Evolutionary conservation across 2,888 invertebrate genomes (phyloP), one percentile per base, ranked within the genome.

Genomic region (Rhingia rostrata): DNA sequence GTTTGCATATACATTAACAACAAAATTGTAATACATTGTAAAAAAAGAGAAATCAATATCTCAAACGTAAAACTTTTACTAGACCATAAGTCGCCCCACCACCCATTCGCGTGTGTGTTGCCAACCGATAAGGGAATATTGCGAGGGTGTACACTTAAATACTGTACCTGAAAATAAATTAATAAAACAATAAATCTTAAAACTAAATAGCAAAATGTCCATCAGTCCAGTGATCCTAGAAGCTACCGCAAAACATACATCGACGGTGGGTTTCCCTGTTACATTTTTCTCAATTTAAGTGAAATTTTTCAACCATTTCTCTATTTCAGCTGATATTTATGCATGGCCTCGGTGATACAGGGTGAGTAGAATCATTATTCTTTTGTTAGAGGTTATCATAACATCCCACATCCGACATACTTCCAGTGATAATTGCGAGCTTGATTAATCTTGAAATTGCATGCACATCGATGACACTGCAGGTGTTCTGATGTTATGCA

Each of bases 331-430:
- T 98, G 83, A 98, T 98, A 91, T 98, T 98, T 92, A 94, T 98
- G 88, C 98, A 98, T 93, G 98, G 98, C 87, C 93, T 98, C 85
- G 98, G 98, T 72, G 98, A 98, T 91, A 98, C 98, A 66, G 98
- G 98, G 97, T 97, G 92, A 94, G 94, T 94, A 86, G 49, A 64
- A 49, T 58, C 41, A 54, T 45, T 41, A 54, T 39, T n/a, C 54
- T 47, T 7, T 33, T 39, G 39, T 37, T 37, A 49, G 32, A 37
- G 54, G 60, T 56, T 74, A 67, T 80, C 67, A 32, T 45, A 61
- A 56, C 73, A 47, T 7, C 58, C 5, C 37, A n/a, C 37, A 7
- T 6, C 4, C 4, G 6, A 22, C 22, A 22, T 22, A 22, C 22
- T 35, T 35, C 14, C 60, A 47, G 67, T 22, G 22, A 22, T 78